Evolutionary conservation across 2,797 vertebrate genomes (phyloP), one percentile per base, ranked within the genome.

Genomic region (Eulemur coronatus): DNA sequence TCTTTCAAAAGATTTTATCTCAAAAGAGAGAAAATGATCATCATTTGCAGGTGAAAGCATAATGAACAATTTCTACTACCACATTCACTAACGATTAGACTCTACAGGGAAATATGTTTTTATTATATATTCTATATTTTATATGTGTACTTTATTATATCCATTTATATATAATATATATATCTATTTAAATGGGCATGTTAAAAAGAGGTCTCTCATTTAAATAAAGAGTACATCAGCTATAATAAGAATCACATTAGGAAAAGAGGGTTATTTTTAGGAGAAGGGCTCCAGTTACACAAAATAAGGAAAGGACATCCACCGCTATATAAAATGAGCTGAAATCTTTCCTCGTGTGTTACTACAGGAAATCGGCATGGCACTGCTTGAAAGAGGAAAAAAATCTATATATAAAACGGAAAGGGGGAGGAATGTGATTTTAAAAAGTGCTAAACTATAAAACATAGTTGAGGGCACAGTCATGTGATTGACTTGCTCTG

Each of bases 251-350:
- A 90, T 76, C 86, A 55, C 46, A 87, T 80, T 97, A 81, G 80
- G 93, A 89, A 97, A 93, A 91, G 92, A 70, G 14, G 24, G 63
- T 67, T 98, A 98, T 98, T 97, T 98, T 97, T 96, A 97, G 95
- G 52, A 89, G 61, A 43, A 89, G 41, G 93, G 38, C 52, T 97
- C 97, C 52, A 55, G n/a, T 96, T 97, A 97, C 96, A 97, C 81
- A 96, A 97, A 97, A 94, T 89, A 95, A 91, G 93, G 96, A 93
- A 95, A 95, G 95, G 93, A 93, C 65, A 89, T 52, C 38, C 80
- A 93, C 65, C 14, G 89, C 85, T 86, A 95, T 94, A 91, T 92
- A 89, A 95, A 96, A 79, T 24, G 33, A 92, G 73, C 82, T 84
- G 89, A 92, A 88, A 84, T 89, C 84, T 84, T 96, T 57, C 94